Conservation (phyloP, 1,140 invertebrate species). For the Andrena cerasifolii region DNA sequence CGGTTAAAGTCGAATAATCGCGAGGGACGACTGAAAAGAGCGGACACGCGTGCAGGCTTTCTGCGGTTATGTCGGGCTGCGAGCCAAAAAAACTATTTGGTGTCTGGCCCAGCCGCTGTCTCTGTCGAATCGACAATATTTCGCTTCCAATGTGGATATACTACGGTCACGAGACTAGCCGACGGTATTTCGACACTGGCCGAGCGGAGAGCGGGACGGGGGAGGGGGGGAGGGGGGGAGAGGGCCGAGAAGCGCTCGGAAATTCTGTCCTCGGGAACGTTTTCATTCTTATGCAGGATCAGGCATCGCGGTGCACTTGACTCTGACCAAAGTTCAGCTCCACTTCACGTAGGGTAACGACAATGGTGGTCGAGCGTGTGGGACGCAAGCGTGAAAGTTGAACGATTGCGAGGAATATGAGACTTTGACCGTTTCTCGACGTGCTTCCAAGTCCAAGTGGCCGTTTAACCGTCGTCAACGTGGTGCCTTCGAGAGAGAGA, state of each 20-base stretch:
- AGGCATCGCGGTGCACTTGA: background rate
- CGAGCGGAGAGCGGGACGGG: too few species aligned
- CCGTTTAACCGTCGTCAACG: too few species aligned
- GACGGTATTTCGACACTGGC: constrained; percentile 12
- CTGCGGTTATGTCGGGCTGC: constrained; percentile 35
- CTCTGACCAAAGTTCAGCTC: background rate
- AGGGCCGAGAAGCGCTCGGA: too few species aligned
- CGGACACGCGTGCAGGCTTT: constrained; percentile 31
- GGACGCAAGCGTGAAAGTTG: too few species aligned
- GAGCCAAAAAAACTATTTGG: constrained; percentile 62
- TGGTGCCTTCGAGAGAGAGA: too few species aligned
- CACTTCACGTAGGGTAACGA: background rate
- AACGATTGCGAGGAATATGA: too few species aligned
- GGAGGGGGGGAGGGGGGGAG: too few species aligned
- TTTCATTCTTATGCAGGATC: background rate
- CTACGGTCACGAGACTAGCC: background rate
- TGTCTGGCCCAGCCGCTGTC: constrained; percentile 65
- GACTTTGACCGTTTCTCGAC: too few species aligned
- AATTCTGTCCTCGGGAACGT: background rate
- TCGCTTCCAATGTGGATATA: background rate
- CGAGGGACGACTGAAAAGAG: constrained; percentile 30
- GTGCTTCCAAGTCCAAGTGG: too few species aligned
- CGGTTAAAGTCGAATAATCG: background rate
- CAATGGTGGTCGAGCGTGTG: too few species aligned
- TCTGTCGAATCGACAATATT: constrained; percentile 14